phyloP scores from a whole-genome alignment of 2,797 vertebrate genomes.

The Lithobates sylvaticus region DNA sequence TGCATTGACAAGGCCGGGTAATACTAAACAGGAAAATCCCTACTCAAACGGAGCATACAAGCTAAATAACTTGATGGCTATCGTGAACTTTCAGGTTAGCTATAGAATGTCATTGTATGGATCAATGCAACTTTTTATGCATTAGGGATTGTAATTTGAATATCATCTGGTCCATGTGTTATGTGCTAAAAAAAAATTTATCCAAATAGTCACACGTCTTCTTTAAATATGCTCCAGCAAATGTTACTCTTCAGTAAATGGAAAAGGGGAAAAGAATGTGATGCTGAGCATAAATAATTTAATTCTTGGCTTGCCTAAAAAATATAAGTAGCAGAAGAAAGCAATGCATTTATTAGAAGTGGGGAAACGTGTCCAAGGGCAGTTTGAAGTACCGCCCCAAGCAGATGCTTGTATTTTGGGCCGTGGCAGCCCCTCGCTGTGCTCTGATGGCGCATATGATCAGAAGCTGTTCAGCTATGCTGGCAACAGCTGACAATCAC shows the following conservation, averaged over 20 bases:
- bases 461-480: conserved; percentile 34
- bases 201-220: too few species aligned
- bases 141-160: not conserved
- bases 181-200: not conserved
- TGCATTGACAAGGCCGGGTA: not conserved
- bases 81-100: not conserved
- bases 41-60: not conserved
- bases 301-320: conserved; percentile 1
- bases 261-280: not conserved
- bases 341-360: conserved; percentile 6
- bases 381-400: not conserved
- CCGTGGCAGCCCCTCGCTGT: conserved; percentile 13
- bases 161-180: not conserved
- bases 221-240: not conserved
- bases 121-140: not conserved
- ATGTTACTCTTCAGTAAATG: not conserved
- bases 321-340: not conserved
- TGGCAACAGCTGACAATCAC: conserved; percentile 47
- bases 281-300: conserved; percentile 1
- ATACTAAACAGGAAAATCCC: too few species aligned
- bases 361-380: not conserved
- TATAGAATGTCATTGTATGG: not conserved
- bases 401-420: conserved; percentile 20
- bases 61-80: too few species aligned
- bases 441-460: conserved; percentile 38